Percentiles rank a stretch among this genome's conserved stretches.
phyloP scores from a whole-genome alignment of 92 coral and sea anemone species.

The Epizoanthus illoricatus region DNA sequence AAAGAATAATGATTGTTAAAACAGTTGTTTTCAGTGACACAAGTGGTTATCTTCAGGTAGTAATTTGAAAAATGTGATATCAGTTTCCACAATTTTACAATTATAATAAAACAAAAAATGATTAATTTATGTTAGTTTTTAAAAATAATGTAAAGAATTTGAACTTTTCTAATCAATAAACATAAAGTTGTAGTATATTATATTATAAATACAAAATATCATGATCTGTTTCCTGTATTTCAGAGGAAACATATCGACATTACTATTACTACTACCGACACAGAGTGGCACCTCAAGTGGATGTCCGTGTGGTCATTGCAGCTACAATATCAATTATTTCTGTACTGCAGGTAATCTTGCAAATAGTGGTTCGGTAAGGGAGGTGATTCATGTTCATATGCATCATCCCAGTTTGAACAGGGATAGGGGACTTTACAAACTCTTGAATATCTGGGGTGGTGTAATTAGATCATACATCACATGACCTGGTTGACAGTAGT shows the following conservation, averaged over 20 bases:
- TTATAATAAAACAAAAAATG: background rate
- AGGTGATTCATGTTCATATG: too few relatives aligned
- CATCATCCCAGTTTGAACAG: too few relatives aligned
- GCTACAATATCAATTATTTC: slow-evolving; percentile 88
- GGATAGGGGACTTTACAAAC: too few relatives aligned
- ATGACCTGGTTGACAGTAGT: too few relatives aligned
- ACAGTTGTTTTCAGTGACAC: too few relatives aligned
- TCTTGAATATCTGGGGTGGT: too few relatives aligned
- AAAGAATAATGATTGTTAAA: too few relatives aligned
- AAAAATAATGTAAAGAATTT: background rate
- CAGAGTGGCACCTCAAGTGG: slow-evolving; percentile 90
- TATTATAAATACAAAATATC: background rate
- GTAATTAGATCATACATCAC: too few relatives aligned
- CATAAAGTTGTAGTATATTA: background rate
- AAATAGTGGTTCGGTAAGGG: too few relatives aligned
- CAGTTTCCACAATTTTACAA: background rate
- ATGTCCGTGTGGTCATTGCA: slow-evolving; percentile 93
- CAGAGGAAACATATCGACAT: slow-evolving; percentile 98
- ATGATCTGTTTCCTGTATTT: slow-evolving; percentile 4
- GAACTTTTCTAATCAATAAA: background rate
- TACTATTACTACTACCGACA: slow-evolving; percentile 93
- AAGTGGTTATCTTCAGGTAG: too few relatives aligned
- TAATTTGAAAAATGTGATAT: background rate
- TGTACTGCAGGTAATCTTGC: slow-evolving; percentile 74
- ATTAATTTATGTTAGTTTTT: background rate